A percentile compares a stretch with the other conserved stretches of the same genome.
phyloP scores from a whole-genome alignment of 2,888 invertebrate genomes.

The Lysandra coridon region DNA sequence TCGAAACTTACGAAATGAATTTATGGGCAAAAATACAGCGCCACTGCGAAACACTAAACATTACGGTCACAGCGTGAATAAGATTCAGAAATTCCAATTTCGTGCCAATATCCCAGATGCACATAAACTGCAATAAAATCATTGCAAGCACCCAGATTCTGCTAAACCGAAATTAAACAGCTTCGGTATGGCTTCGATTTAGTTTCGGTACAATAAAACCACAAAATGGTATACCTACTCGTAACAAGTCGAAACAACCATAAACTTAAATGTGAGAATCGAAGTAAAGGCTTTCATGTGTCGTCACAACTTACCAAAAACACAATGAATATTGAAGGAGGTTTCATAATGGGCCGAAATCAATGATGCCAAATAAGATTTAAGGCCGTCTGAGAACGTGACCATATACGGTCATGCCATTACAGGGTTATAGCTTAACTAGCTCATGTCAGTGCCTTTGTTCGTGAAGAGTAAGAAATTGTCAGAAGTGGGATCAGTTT shows the following conservation, averaged over 20 bases:
- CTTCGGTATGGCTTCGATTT: neutral
- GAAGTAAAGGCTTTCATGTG: neutral
- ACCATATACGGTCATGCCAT: neutral
- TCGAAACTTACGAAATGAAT: neutral
- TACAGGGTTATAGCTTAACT: constrained; percentile 1
- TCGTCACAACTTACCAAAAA: constrained; percentile 1
- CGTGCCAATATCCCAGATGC: neutral
- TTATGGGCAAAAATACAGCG: neutral
- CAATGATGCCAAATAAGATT: constrained; percentile 61
- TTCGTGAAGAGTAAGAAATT: neutral
- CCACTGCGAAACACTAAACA: neutral
- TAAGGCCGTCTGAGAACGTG: constrained; percentile 50
- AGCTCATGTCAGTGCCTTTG: neutral
- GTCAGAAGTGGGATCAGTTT: neutral
- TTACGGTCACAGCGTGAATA: neutral
- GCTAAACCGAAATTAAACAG: neutral
- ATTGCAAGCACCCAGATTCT: neutral
- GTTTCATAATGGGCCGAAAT: constrained; percentile 40
- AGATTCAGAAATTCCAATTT: neutral
- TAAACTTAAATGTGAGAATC: neutral
- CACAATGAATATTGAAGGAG: neutral
- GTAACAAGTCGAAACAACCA: too few species aligned
- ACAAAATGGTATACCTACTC: too few species aligned
- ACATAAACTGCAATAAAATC: neutral
- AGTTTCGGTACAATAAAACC: neutral